phyloP scores from a whole-genome alignment of 2,888 invertebrate genomes.

The Melinaea menophilus region DNA sequence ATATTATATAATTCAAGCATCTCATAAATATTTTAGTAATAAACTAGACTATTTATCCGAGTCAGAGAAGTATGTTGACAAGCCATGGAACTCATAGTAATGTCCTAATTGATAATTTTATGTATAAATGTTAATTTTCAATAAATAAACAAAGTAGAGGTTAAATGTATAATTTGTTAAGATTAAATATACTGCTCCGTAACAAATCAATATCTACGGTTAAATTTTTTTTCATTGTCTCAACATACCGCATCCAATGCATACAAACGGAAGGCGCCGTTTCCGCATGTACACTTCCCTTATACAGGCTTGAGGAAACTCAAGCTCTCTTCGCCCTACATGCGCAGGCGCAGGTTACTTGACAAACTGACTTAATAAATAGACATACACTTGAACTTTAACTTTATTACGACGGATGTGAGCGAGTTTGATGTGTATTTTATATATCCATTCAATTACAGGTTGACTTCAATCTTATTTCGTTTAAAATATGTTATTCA shows the following conservation, averaged over 20 bases:
- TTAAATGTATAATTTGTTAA: too few species aligned
- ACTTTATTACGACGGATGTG: too few species aligned
- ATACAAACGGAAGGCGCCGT: constrained; percentile 30
- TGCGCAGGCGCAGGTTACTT: constrained; percentile 5
- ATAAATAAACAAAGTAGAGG: too few species aligned
- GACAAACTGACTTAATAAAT: constrained; percentile 5
- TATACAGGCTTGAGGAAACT: constrained; percentile 43
- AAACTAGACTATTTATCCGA: too few species aligned
- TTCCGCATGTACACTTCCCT: constrained; percentile 43
- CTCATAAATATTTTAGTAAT: background rate
- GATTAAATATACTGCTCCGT: background rate
- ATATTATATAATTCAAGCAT: constrained; percentile 6
- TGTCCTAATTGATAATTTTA: too few species aligned
- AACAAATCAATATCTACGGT: background rate
- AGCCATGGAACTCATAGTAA: too few species aligned
- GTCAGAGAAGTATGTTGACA: too few species aligned
- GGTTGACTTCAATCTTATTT: too few species aligned
- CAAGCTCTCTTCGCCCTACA: constrained; percentile 31
- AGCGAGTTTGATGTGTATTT: too few species aligned
- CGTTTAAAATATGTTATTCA: too few species aligned
- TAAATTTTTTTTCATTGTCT: background rate
- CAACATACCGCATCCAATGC: constrained; percentile 27
- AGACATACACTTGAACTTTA: constrained; percentile 1
- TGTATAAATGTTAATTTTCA: too few species aligned
- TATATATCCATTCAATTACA: too few species aligned